Base-by-base conservation (phyloP, 2,888 invertebrate species). In the Ceratothoa steindachneri region DNA sequence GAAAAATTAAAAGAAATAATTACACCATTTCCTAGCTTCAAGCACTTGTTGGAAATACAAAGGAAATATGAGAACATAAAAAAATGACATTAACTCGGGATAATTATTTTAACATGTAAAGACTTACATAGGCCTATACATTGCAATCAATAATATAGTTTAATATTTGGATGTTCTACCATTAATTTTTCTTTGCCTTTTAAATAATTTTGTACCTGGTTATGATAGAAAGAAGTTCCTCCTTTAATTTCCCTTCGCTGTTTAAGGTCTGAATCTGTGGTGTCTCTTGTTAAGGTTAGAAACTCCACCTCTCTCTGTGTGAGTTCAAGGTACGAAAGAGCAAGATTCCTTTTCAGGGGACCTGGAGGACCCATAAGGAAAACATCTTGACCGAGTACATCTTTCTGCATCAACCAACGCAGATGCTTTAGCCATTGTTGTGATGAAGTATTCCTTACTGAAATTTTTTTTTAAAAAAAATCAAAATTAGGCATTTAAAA, bases 371-470 rank as follows among this genome's bases (percentile, higher is more conserved):
- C 98, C 75, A 97, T 89, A 41, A 98, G 86, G 84, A 97, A 98
- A 86, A 97, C 93, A 83, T 98, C 98, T 85, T 98, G 98, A 0
- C 93, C 91, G 2, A 98, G 86, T 28, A 89, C 83, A 84, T 97
- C 96, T 84, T 97, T 97, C 83, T 97, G 96, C 86, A 97, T 89
- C 89, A 97, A 94, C 97, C 97, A 97, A 88, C 92, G 88, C 81
- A 97, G 85, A 84, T 95, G 93, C 77, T 90, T 88, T 3, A 95
- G 85, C 0, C 89, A 88, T 75, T 90, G 90, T 85, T 94, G 94
- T 31, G 84, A 82, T 19, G 82, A 72, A 30, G 82, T 80, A 24
- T 82, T 81, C 3, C 60, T 66, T n/a, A 74, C 78, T 75, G 74
- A 15, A 53, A 67, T 19, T n/a, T n/a, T n/a, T n/a, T n/a, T n/a